Percentiles rank a stretch among this genome's conserved stretches.
Evolutionary conservation across 1,140 invertebrate species (phyloP).

Genomic region (Eufriesea mexicana): DNA sequence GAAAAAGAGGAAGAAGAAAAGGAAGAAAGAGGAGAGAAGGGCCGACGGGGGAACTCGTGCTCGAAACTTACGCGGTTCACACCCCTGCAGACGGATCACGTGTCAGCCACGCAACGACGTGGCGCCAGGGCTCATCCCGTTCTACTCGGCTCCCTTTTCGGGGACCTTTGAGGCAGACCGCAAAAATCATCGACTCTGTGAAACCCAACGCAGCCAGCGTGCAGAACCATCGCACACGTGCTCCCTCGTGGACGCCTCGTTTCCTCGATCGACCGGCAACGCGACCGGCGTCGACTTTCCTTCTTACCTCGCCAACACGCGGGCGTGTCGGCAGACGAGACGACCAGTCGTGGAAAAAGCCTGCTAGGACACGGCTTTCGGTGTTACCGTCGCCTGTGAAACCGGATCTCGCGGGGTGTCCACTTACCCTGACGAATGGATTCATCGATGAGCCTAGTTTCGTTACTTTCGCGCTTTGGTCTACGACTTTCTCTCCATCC

Average conservation of each 20-base stretch:
- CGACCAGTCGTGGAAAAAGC: not conserved
- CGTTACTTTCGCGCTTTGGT: not conserved
- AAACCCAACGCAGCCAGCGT: constrained; percentile 9
- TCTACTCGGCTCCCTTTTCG: constrained; percentile 44
- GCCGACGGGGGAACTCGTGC: constrained; percentile 26
- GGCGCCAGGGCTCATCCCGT: constrained; percentile 77
- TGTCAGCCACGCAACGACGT: constrained; percentile 76
- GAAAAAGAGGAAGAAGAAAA: not conserved
- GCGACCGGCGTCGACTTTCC: constrained; percentile 33
- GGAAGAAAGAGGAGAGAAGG: constrained; percentile 2
- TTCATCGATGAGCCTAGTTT: not conserved
- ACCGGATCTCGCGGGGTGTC: constrained; percentile 9
- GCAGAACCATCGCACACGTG: constrained; percentile 41
- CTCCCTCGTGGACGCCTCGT: not conserved
- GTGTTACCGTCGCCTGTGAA: constrained; percentile 11
- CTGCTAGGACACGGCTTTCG: not conserved
- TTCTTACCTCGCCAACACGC: constrained; percentile 5
- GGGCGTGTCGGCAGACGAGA: constrained; percentile 28
- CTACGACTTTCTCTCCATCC: not conserved
- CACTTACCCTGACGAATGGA: not conserved
- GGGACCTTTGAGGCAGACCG: constrained; percentile 67
- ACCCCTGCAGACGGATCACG: constrained; percentile 80
- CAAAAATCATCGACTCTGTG: constrained; percentile 61
- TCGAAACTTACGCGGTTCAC: constrained; percentile 66
- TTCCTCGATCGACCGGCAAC: constrained; percentile 10